phyloP scores from a whole-genome alignment of 2,113 vertebrate species.

The Parus major region DNA sequence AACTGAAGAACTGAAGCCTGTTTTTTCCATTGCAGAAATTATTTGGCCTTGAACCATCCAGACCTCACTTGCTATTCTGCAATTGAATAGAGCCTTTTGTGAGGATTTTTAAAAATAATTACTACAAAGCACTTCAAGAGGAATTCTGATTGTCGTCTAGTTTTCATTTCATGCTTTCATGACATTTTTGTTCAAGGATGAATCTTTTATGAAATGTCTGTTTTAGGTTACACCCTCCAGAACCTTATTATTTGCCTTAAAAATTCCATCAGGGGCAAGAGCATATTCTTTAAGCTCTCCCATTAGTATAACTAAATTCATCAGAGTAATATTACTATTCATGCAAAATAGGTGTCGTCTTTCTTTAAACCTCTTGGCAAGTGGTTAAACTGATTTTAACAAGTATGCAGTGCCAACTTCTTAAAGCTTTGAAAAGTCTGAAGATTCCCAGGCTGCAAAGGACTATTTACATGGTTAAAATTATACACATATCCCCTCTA shows the following conservation, averaged over 20 bases:
- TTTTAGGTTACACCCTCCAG: constrained; percentile 70
- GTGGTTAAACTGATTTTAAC: constrained; percentile 66
- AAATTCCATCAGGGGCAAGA: constrained; percentile 43
- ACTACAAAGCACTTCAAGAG: constrained; percentile 63
- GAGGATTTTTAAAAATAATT: constrained; percentile 59
- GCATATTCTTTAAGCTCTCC: constrained; percentile 45
- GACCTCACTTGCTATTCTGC: constrained; percentile 58
- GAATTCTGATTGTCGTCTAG: constrained; percentile 60
- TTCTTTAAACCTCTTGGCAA: constrained; percentile 67
- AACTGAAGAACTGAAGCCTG: constrained; percentile 44
- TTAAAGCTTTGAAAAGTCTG: constrained; percentile 54
- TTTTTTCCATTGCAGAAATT: constrained; percentile 52
- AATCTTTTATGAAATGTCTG: constrained; percentile 69
- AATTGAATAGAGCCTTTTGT: constrained; percentile 65
- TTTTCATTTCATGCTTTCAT: constrained; percentile 64
- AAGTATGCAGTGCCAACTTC: constrained; percentile 55
- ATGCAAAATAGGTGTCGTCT: constrained; percentile 68
- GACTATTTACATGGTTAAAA: constrained; percentile 64
- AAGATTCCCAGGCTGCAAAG: constrained; percentile 57
- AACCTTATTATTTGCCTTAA: constrained; percentile 69
- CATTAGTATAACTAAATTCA: constrained; percentile 58
- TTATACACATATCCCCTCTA: constrained; percentile 52
- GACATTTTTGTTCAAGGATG: constrained; percentile 65
- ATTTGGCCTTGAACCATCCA: constrained; percentile 54
- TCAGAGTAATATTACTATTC: constrained; percentile 68